Conservation (phyloP, 2,797 vertebrate genomes). For the Cygnus olor region DNA sequence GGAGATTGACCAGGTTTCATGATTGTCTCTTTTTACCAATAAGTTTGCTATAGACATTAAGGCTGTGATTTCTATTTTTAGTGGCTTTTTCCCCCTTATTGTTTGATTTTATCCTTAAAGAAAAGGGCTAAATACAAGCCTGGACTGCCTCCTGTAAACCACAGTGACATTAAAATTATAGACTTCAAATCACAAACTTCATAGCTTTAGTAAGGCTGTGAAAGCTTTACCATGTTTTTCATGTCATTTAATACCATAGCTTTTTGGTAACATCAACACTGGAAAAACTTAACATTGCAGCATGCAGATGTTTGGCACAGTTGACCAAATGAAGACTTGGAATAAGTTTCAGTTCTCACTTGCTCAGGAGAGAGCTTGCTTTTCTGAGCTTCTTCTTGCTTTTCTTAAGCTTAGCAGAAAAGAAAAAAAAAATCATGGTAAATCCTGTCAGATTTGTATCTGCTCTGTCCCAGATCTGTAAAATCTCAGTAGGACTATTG, state of each 20-base stretch:
- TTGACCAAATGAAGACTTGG: background rate
- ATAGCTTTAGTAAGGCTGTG: background rate
- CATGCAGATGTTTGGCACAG: background rate
- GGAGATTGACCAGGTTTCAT: background rate
- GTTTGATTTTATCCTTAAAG: background rate
- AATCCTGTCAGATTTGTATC: background rate
- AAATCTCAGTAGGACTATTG: background rate
- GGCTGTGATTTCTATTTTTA: background rate
- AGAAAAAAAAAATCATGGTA: background rate
- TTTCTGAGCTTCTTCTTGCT: background rate
- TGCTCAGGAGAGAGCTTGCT: background rate
- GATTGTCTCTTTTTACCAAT: background rate
- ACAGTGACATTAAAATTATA: background rate
- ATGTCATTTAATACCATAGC: background rate
- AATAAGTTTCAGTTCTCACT: background rate
- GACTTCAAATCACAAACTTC: background rate
- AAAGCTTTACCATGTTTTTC: background rate
- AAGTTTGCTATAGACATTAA: background rate
- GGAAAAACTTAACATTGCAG: background rate
- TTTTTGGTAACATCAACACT: background rate
- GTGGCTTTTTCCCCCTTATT: fast-evolving
- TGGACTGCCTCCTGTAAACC: background rate
- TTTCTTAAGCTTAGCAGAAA: background rate
- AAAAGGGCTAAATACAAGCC: background rate
- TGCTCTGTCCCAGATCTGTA: background rate